phyloP scores from a whole-genome alignment of 2,888 invertebrate species.

The Drosophila conformis region DNA sequence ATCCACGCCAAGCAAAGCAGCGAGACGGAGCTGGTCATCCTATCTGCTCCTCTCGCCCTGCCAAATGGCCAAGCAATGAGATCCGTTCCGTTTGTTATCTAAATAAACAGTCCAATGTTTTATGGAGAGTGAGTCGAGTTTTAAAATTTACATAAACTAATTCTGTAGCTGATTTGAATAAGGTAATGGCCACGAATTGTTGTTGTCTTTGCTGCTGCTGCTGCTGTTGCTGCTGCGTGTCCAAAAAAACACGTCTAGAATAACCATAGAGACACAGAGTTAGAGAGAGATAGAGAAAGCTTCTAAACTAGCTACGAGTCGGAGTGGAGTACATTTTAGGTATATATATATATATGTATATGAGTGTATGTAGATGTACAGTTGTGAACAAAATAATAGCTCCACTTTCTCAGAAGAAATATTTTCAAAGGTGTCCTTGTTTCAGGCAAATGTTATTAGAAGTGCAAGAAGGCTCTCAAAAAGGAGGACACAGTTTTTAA shows the following conservation, averaged over 20 bases:
- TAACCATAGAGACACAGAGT: conserved; percentile 12
- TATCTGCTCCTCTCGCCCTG: not conserved
- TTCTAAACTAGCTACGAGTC: conserved; percentile 63
- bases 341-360: conserved; percentile 1
- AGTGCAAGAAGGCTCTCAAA: not conserved
- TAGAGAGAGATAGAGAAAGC: conserved; percentile 47
- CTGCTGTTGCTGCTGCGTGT: conserved; percentile 10
- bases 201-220: conserved; percentile 18
- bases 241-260: conserved; percentile 27
- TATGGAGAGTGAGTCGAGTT: conserved; percentile 46
- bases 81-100: conserved; percentile 53
- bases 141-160: conserved; percentile 78
- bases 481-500: not conserved
- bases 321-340: conserved; percentile 41
- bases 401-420: not conserved
- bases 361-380: conserved; percentile 4
- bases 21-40: conserved; percentile 22
- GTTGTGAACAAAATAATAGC: not conserved
- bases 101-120: conserved; percentile 61
- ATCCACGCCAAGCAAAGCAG: conserved; percentile 34
- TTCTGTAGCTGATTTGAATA: conserved; percentile 80
- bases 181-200: conserved; percentile 64
- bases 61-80: conserved; percentile 36
- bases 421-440: not conserved
- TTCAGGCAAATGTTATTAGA: not conserved